These are phyloP conservation scores for Gastracanthus pulcherrimus DNA, from an alignment of 2,888 invertebrate genomes.

Conservation along the genomic window DNA sequence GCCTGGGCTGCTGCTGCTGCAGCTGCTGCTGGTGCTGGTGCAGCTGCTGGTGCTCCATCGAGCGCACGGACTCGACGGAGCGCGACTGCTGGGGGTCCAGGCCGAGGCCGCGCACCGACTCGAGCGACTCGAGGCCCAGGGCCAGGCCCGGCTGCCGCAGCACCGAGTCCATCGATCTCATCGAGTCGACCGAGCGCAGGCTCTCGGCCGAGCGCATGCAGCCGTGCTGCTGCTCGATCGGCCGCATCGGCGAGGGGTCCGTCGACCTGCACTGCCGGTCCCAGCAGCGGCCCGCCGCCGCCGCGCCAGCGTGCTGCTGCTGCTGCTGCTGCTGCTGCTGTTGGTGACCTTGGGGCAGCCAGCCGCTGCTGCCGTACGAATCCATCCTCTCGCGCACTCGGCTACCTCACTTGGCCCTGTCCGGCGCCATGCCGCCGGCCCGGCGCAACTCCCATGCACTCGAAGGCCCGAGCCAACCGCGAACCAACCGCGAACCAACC, in stretches of 20 bases:
- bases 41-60: conserved; percentile 46
- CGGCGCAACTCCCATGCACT: neutral
- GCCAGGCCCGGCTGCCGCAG: conserved; percentile 66
- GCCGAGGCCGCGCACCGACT: conserved; percentile 20
- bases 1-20: conserved; percentile 41
- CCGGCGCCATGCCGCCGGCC: conserved; percentile 67
- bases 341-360: neutral
- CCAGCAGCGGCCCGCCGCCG: conserved; percentile 69
- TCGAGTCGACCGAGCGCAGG: conserved; percentile 75
- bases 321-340: neutral
- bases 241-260: conserved; percentile 74
- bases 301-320: conserved; percentile 1
- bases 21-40: conserved; percentile 40
- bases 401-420: conserved; percentile 67
- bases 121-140: conserved; percentile 30
- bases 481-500: neutral
- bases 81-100: conserved; percentile 71
- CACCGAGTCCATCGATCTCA: conserved; percentile 74
- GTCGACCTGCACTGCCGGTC: conserved; percentile 74
- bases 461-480: neutral
- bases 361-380: neutral
- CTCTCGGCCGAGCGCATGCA: conserved; percentile 71
- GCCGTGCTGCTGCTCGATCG: conserved; percentile 65
- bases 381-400: conserved; percentile 1
- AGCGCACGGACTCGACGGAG: conserved; percentile 69